phyloP scores from a whole-genome alignment of 1,140 invertebrate species.

The Carcinoscorpius rotundicauda region DNA sequence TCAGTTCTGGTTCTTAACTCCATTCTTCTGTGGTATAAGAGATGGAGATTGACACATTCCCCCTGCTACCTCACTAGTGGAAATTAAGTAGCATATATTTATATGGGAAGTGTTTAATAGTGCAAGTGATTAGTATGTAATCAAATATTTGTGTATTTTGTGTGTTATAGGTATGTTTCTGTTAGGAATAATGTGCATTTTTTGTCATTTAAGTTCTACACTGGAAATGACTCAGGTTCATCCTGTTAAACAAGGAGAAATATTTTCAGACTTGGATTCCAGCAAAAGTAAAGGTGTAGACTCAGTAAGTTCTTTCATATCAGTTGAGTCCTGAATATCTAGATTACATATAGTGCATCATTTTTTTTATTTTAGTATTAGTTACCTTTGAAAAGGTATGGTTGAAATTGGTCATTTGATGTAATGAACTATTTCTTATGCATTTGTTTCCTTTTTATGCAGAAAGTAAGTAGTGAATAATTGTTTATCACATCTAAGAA shows the following conservation, averaged over 20 bases:
- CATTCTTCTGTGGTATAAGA: too few relatives aligned
- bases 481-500: too few relatives aligned
- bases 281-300: slow-evolving; percentile 4
- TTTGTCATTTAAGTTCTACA: slow-evolving; percentile 8
- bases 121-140: not conserved
- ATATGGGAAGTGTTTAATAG: not conserved
- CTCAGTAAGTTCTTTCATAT: not conserved
- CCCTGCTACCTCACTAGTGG: too few relatives aligned
- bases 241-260: slow-evolving; percentile 7
- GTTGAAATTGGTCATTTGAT: not conserved
- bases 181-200: not conserved
- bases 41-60: too few relatives aligned
- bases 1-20: too few relatives aligned
- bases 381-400: not conserved
- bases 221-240: slow-evolving; percentile 14
- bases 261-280: slow-evolving; percentile 5
- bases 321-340: not conserved
- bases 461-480: too few relatives aligned
- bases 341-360: too few relatives aligned
- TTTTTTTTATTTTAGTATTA: too few relatives aligned
- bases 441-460: too few relatives aligned
- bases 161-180: not conserved
- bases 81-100: too few relatives aligned
- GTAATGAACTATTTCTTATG: too few relatives aligned
- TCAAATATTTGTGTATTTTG: slow-evolving; percentile 3